A percentile compares a stretch with the other conserved stretches of the same genome.
phyloP scores from a whole-genome alignment of 2,113 vertebrate species.

The Cephalopterus ornatus region DNA sequence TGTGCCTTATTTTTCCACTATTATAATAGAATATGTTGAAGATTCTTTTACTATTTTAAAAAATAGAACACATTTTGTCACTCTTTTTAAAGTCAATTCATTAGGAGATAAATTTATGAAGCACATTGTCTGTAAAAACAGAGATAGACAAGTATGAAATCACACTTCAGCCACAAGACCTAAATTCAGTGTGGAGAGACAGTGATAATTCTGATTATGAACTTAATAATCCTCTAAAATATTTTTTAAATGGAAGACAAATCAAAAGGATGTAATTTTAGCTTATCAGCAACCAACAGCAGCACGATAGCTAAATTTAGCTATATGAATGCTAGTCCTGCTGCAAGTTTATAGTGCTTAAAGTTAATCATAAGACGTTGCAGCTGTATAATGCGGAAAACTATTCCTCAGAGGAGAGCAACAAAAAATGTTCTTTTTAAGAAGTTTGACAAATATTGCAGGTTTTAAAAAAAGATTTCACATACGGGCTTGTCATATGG shows the following conservation, averaged over 20 bases:
- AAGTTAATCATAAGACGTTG: slow-evolving; percentile 42
- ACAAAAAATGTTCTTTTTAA: not conserved
- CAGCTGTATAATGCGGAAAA: not conserved
- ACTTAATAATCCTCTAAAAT: slow-evolving; percentile 53
- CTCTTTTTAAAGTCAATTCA: not conserved
- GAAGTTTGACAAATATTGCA: not conserved
- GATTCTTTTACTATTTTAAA: not conserved
- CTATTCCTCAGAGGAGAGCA: not conserved
- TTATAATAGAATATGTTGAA: not conserved
- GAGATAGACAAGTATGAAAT: slow-evolving; percentile 47
- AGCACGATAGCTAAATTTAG: slow-evolving; percentile 48
- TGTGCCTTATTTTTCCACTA: not conserved
- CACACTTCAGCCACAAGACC: slow-evolving; percentile 6
- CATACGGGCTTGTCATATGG: not conserved
- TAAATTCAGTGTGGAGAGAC: slow-evolving; percentile 6
- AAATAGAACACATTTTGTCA: not conserved
- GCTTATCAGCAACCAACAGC: slow-evolving; percentile 54
- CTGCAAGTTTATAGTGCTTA: slow-evolving; percentile 2
- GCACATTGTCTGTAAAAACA: slow-evolving; percentile 33
- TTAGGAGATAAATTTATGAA: slow-evolving; percentile 23
- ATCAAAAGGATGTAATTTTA: slow-evolving; percentile 57
- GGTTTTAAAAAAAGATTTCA: not conserved
- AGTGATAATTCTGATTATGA: slow-evolving; percentile 54
- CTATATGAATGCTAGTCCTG: not conserved
- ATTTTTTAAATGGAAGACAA: slow-evolving; percentile 47